Evolutionary conservation across 2,888 invertebrate species (phyloP).

Genomic region (Ephialtes manifestator): DNA sequence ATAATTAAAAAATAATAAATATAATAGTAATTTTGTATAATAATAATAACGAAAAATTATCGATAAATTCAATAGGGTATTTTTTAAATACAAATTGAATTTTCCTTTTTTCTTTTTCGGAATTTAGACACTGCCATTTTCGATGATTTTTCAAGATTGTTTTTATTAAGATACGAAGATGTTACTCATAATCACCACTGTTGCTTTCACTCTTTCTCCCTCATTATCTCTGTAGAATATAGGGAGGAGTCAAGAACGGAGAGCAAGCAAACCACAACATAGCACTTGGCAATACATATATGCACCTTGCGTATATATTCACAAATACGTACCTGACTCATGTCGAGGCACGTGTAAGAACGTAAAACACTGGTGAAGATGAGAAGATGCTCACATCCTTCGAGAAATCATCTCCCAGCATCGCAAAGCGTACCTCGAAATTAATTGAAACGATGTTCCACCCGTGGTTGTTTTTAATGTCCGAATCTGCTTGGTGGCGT

Average conservation of each 20-base stretch:
- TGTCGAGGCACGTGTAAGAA: slow-evolving; percentile 37
- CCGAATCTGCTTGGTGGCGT: background rate
- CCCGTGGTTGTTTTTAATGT: background rate
- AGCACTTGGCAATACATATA: background rate
- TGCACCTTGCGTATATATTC: slow-evolving; percentile 32
- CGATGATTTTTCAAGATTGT: too few relatives aligned
- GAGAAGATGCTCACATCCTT: slow-evolving; percentile 25
- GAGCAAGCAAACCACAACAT: background rate
- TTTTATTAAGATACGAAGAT: too few relatives aligned
- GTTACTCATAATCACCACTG: background rate
- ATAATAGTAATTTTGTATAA: too few relatives aligned
- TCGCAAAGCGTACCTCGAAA: slow-evolving; percentile 9
- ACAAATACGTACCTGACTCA: slow-evolving; percentile 11
- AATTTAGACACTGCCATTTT: too few relatives aligned
- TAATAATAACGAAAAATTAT: too few relatives aligned
- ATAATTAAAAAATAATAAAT: too few relatives aligned
- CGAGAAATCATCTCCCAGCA: slow-evolving; percentile 11
- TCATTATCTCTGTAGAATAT: slow-evolving; percentile 8
- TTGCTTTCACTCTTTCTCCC: slow-evolving; percentile 8
- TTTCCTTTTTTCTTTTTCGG: too few relatives aligned
- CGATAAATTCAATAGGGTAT: too few relatives aligned
- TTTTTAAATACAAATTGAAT: too few relatives aligned
- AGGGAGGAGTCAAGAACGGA: slow-evolving; percentile 18
- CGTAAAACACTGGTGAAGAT: slow-evolving; percentile 22
- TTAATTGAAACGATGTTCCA: slow-evolving; percentile 44